A percentile compares a stretch with the other conserved stretches of the same genome.
phyloP scores from a whole-genome alignment of 2,797 vertebrate species.

The Myotis planiceps region DNA sequence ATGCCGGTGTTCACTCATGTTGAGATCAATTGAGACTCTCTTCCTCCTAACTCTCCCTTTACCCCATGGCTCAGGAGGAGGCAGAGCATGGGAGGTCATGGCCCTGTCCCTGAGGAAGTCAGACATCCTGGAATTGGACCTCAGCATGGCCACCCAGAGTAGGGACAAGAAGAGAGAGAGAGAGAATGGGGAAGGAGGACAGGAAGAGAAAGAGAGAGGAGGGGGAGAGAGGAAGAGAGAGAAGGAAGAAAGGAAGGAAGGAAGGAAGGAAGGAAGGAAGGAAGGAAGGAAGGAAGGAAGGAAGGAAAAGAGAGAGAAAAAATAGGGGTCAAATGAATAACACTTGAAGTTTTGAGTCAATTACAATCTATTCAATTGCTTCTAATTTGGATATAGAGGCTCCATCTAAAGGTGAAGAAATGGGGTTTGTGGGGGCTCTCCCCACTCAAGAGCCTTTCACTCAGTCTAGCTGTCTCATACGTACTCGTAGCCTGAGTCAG shows the following conservation, averaged over 20 bases:
- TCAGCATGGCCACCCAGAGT: neutral
- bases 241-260: rapidly evolving
- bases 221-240: neutral
- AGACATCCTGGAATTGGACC: neutral
- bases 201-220: neutral
- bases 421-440: rapidly evolving
- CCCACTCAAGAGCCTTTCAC: neutral
- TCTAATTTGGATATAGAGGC: neutral
- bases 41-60: neutral
- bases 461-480: neutral
- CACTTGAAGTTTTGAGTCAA: neutral
- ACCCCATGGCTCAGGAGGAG: neutral
- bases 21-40: neutral
- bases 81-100: rapidly evolving
- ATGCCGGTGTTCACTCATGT: neutral
- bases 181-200: neutral
- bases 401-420: neutral
- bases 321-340: rapidly evolving
- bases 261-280: no score
- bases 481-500: rapidly evolving
- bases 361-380: neutral
- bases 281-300: no score
- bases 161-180: neutral
- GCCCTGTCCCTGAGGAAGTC: neutral
- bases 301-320: neutral